phyloP scores from a whole-genome alignment of 2,113 vertebrate genomes.

The Limnothrissa miodon region DNA sequence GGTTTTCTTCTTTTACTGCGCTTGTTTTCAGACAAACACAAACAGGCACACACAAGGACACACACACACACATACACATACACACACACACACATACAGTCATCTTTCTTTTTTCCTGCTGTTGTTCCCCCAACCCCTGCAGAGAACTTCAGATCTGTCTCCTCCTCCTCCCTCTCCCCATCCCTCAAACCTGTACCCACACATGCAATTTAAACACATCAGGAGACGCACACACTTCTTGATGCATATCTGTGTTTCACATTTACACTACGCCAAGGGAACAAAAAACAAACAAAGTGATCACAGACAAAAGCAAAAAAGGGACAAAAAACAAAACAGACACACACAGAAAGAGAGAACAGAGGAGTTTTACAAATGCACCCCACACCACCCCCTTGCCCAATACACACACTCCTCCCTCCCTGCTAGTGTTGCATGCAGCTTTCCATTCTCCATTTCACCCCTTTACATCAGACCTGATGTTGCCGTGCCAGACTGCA shows the following conservation, averaged over 20 bases:
- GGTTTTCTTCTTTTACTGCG: background rate
- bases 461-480: slow-evolving; percentile 13
- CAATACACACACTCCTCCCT: background rate
- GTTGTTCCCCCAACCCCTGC: background rate
- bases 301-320: background rate
- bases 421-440: background rate
- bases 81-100: background rate
- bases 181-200: background rate
- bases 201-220: background rate
- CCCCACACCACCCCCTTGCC: background rate
- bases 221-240: background rate
- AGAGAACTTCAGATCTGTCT: background rate
- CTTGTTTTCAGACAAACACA: background rate
- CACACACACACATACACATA: background rate
- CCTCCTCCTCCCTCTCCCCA: background rate
- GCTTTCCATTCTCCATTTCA: slow-evolving; percentile 20
- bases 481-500: background rate
- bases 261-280: background rate
- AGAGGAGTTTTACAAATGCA: background rate
- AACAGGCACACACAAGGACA: background rate
- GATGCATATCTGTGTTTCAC: background rate
- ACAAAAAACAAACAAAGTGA: background rate
- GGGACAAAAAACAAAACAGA: background rate
- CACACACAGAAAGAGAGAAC: background rate
- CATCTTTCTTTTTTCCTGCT: background rate